A percentile compares a stretch with the other conserved stretches of the same genome.
Evolutionary conservation across 1,140 invertebrate species (phyloP).

Genomic region (Drosophila yakuba): DNA sequence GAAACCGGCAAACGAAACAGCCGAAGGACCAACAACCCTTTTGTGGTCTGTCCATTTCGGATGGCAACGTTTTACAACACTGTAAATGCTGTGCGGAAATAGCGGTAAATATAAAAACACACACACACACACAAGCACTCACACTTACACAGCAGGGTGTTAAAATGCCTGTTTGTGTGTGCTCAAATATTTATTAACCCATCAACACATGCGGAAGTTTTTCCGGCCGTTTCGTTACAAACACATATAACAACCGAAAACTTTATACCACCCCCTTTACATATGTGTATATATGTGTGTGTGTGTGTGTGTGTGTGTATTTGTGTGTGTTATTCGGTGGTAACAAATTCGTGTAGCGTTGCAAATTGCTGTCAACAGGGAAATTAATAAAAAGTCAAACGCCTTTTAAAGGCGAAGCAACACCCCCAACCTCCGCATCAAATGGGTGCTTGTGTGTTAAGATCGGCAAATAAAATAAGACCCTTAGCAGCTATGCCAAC

Average conservation of each 20-base stretch:
- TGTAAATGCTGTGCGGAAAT: slow-evolving; percentile 75
- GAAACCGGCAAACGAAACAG: slow-evolving; percentile 39
- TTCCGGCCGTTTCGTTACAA: slow-evolving; percentile 70
- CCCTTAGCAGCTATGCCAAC: slow-evolving; percentile 1
- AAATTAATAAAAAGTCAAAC: slow-evolving; percentile 83
- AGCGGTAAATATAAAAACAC: slow-evolving; percentile 81
- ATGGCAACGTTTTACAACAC: slow-evolving; percentile 77
- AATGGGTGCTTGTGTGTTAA: slow-evolving; percentile 52
- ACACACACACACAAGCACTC: slow-evolving; percentile 20
- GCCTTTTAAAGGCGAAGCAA: slow-evolving; percentile 65
- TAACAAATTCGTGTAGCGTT: slow-evolving; percentile 79
- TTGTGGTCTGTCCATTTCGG: slow-evolving; percentile 68
- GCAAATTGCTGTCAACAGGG: slow-evolving; percentile 82
- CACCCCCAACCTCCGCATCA: neutral
- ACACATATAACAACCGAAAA: slow-evolving; percentile 37
- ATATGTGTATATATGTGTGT: neutral
- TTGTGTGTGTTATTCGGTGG: slow-evolving; percentile 50
- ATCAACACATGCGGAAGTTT: slow-evolving; percentile 80
- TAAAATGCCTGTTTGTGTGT: slow-evolving; percentile 43
- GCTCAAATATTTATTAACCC: slow-evolving; percentile 82
- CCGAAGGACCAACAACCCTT: slow-evolving; percentile 51
- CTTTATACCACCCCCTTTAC: slow-evolving; percentile 20
- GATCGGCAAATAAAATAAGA: slow-evolving; percentile 59
- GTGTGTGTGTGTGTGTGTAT: slow-evolving; percentile 1
- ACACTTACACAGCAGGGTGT: slow-evolving; percentile 8